phyloP scores from a whole-genome alignment of 2,888 invertebrate genomes.

The Conops quadrifasciatus region DNA sequence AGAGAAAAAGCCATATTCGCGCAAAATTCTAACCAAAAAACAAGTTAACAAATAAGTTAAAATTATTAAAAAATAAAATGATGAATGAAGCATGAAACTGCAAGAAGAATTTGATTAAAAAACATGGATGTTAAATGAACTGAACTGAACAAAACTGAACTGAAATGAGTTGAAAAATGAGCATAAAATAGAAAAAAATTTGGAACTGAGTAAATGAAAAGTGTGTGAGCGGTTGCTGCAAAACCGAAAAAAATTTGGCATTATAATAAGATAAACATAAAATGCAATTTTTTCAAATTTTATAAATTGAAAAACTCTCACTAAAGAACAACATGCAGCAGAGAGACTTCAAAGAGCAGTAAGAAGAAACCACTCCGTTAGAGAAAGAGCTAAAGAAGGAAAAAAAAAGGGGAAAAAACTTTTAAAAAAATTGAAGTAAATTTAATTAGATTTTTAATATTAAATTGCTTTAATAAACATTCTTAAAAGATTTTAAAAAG shows the following conservation, averaged over 20 bases:
- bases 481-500: not conserved
- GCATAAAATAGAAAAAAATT: not conserved
- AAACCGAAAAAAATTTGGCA: too few relatives aligned
- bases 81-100: constrained; percentile 7
- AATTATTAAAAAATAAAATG: constrained; percentile 20
- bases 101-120: not conserved
- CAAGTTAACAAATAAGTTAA: constrained; percentile 23
- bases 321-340: too few relatives aligned
- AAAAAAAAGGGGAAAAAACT: too few relatives aligned
- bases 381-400: too few relatives aligned
- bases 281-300: too few relatives aligned
- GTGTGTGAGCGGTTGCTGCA: too few relatives aligned
- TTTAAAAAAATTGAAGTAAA: constrained; percentile 12
- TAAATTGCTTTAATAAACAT: not conserved
- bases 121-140: not conserved
- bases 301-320: too few relatives aligned
- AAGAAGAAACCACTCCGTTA: too few relatives aligned
- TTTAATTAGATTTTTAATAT: too few relatives aligned
- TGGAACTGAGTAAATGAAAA: not conserved
- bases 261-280: too few relatives aligned
- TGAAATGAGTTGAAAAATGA: not conserved
- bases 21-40: not conserved
- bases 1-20: too few relatives aligned
- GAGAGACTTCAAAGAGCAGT: too few relatives aligned
- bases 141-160: not conserved